Evolutionary conservation across 2,888 invertebrate genomes (phyloP).

Genomic region (Dioctria linearis): DNA sequence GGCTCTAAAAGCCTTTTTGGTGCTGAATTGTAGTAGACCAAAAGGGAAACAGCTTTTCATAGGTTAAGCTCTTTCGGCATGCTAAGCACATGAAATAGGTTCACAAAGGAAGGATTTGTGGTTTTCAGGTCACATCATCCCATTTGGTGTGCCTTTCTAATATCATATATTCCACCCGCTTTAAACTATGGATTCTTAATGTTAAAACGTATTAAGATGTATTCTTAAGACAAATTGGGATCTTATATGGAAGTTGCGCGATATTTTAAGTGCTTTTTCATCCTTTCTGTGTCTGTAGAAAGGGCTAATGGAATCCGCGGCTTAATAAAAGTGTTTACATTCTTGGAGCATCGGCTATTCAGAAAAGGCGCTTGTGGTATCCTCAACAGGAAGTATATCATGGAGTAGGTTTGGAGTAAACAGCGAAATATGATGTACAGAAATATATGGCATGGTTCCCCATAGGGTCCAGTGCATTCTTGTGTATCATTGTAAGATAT

Average conservation of each 20-base stretch:
- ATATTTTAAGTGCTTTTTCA: not conserved
- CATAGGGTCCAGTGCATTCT: no score
- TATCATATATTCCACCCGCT: constrained; percentile 23
- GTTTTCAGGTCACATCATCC: constrained; percentile 46
- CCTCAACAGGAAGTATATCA: no score
- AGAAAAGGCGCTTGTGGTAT: no score
- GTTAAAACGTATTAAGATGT: constrained; percentile 21
- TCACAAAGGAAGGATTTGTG: constrained; percentile 34
- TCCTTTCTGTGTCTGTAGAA: no score
- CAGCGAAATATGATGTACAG: no score
- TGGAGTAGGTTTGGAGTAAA: no score
- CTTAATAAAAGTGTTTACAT: no score
- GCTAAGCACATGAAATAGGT: constrained; percentile 42
- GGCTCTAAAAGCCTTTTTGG: constrained; percentile 36
- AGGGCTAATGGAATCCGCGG: no score
- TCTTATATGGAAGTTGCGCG: constrained; percentile 2
- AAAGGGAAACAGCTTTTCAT: constrained; percentile 40
- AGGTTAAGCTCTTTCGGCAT: constrained; percentile 44
- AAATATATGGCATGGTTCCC: no score
- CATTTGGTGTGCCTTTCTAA: constrained; percentile 40
- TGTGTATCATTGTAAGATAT: no score
- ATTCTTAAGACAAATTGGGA: constrained; percentile 31
- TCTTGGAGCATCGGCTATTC: no score
- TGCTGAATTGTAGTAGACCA: constrained; percentile 41
- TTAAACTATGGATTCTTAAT: constrained; percentile 30